Conservation (phyloP, 2,113 vertebrate species). For the Eurystomus gularis region DNA sequence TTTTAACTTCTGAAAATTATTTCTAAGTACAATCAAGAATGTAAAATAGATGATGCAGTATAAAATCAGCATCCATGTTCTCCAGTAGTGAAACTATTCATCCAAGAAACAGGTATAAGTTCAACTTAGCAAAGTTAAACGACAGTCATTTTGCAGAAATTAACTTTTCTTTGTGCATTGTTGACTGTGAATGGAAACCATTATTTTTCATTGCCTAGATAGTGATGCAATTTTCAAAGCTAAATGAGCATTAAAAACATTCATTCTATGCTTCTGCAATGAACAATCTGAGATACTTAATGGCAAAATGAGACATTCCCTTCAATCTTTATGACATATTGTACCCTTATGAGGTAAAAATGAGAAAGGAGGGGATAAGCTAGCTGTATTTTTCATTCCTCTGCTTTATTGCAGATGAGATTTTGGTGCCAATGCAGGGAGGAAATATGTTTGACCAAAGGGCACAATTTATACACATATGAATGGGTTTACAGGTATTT, state of each 20-base stretch:
- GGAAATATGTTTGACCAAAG: background rate
- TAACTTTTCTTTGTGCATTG: conserved; percentile 55
- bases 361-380: background rate
- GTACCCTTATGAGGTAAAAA: conserved; percentile 12
- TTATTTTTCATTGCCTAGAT: conserved; percentile 52
- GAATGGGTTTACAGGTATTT: background rate
- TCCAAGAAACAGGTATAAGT: conserved; percentile 28
- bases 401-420: background rate
- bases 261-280: conserved; percentile 10
- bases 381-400: background rate
- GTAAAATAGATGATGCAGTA: background rate
- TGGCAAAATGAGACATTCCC: background rate
- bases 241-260: conserved; percentile 56
- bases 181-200: conserved; percentile 42
- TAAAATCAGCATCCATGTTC: conserved; percentile 2
- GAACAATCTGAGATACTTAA: conserved; percentile 19
- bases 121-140: conserved; percentile 48
- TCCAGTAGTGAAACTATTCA: conserved; percentile 17
- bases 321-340: conserved; percentile 25
- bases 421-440: background rate
- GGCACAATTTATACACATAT: background rate
- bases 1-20: conserved; percentile 26
- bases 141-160: conserved; percentile 47
- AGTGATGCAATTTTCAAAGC: conserved; percentile 52
- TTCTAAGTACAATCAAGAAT: conserved; percentile 5